Base-by-base conservation (phyloP, 2,113 vertebrate genomes). In the Empidonax traillii region DNA sequence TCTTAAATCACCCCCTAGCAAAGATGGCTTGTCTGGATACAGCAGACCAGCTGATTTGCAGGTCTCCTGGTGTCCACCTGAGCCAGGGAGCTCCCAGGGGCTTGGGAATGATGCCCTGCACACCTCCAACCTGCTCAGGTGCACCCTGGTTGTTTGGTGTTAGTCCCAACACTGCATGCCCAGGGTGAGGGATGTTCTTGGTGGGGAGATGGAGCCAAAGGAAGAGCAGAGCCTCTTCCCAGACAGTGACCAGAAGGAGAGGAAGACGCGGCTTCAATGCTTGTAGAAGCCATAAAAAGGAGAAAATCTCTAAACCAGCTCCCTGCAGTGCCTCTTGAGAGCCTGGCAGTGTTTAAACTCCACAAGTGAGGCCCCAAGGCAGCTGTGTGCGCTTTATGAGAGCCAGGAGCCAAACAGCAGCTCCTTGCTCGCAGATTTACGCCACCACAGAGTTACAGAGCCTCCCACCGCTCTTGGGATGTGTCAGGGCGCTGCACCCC, bases 81-180 rank as follows among this genome's bases (percentile, higher is more conserved):
- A 76, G 28, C 27, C 41, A 12, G 18, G 0, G 19, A 67, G 33
- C 37, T 52, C n/a, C 30, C 49, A 73, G 47, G 24, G 22, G 25
- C 33, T 6, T 14, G 22, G 13, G 14, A 74, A 43, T 14, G 7
- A 33, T 33, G 21, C 44, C 31, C 31, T 18, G 16, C 31, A 58
- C 2, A 1, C 19, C 37, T 51, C 25, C 1, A 1, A 28, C 9
- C 53, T 37, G 3, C 21, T 35, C 2, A 0, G 21, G 21, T 25
- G 9, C 47, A 19, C 10, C 53, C 27, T n/a, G 39, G 31, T 44
- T 31, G 20, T 22, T 35, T 73, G 52, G 16, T 8, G 31, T 41
- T 25, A 16, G 8, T 12, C 24, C 87, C 4, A 0, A 30, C 61
- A 67, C 18, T 41, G 66, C 6, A 44, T 46, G 33, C 11, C 76